These are phyloP conservation scores for Lethrus apterus DNA, from an alignment of 1,140 invertebrate species.

Conservation along the genomic window DNA sequence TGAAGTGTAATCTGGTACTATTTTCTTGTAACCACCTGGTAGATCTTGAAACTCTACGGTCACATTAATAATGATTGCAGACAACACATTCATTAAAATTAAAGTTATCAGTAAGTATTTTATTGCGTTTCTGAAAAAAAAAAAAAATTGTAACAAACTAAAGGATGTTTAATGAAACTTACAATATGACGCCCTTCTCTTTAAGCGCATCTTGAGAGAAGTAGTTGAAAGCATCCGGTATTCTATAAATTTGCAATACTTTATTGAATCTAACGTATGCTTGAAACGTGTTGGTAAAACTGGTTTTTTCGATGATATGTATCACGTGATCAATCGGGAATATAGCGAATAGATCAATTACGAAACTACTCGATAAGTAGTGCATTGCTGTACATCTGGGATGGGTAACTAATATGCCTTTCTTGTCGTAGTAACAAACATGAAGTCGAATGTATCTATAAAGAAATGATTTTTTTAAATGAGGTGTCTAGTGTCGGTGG, in stretches of 20 bases:
- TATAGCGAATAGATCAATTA: constrained; percentile 38
- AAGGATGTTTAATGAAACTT: constrained; percentile 1
- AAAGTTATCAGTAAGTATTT: constrained; percentile 31
- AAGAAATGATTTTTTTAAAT: constrained; percentile 19
- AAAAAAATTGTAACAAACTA: not conserved
- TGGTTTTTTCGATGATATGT: not conserved
- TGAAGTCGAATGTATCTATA: constrained; percentile 40
- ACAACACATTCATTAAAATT: constrained; percentile 16
- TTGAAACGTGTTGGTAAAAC: constrained; percentile 4
- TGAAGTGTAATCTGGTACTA: constrained; percentile 16
- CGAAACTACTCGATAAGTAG: constrained; percentile 40
- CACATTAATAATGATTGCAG: not conserved
- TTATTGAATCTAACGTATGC: constrained; percentile 6
- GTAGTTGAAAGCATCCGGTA: constrained; percentile 6
- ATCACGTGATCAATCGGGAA: constrained; percentile 30
- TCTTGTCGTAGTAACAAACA: constrained; percentile 41
- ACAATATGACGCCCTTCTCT: constrained; percentile 1
- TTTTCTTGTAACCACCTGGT: not conserved
- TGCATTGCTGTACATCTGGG: constrained; percentile 39
- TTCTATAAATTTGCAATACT: constrained; percentile 7
- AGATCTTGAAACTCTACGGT: not conserved
- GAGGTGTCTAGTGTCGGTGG: too few species aligned
- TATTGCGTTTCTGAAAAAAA: constrained; percentile 25
- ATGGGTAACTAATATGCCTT: constrained; percentile 41
- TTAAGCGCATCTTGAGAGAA: constrained; percentile 1